Percentiles rank a stretch among this genome's conserved stretches.
Evolutionary conservation across 2,113 vertebrate genomes (phyloP).

Genomic region (Rhabdomys dilectus): DNA sequence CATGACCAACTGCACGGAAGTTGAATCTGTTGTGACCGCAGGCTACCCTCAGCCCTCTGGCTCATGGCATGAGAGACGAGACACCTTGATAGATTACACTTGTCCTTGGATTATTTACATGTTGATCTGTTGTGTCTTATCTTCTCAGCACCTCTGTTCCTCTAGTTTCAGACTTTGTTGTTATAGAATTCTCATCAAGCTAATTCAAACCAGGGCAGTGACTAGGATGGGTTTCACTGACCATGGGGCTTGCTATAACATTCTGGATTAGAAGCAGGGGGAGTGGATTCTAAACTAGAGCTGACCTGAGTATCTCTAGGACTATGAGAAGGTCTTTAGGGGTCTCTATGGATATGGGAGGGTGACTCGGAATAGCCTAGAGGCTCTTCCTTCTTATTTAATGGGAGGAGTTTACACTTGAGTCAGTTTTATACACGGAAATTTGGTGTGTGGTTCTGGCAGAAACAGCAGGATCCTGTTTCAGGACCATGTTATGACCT

Average conservation of each 20-base stretch:
- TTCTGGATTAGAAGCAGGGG: not conserved
- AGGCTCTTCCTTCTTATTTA: not conserved
- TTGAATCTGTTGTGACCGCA: not conserved
- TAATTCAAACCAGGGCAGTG: not conserved
- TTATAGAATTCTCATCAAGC: not conserved
- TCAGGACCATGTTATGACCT: not conserved
- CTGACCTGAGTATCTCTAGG: not conserved
- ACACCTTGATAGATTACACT: not conserved
- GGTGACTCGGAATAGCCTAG: not conserved
- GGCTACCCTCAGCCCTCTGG: not conserved
- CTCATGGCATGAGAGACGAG: not conserved
- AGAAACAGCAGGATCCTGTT: not conserved
- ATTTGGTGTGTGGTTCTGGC: not conserved
- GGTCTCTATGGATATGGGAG: not conserved
- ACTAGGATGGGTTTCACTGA: rapidly evolving
- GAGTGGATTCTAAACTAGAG: not conserved
- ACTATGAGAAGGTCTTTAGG: not conserved
- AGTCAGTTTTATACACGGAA: not conserved
- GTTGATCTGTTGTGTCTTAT: not conserved
- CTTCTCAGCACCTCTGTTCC: not conserved
- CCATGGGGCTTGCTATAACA: not conserved
- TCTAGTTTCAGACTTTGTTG: not conserved
- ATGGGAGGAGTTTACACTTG: not conserved
- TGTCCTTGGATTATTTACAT: not conserved
- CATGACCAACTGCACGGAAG: not conserved